A percentile compares a stretch with the other conserved stretches of the same genome.
Conservation (phyloP, 2,888 invertebrate genomes). For the Oscheius sp. region DNA sequence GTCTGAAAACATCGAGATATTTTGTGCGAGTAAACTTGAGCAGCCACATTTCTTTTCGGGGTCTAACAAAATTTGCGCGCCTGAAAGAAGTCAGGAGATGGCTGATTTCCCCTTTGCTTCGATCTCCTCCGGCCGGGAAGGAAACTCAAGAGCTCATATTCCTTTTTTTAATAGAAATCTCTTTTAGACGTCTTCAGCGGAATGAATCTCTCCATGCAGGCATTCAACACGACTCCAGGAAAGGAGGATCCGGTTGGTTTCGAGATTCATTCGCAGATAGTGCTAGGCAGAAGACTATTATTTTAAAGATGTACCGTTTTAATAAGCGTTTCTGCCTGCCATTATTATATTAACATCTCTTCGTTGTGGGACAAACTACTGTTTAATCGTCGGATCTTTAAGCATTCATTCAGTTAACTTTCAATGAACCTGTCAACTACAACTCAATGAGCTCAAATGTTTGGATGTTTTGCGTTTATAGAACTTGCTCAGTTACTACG, state of each 20-base stretch:
- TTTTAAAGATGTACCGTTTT: too few relatives aligned
- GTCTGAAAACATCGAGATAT: neutral
- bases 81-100: slow-evolving; percentile 36
- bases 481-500: too few relatives aligned
- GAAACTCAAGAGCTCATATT: slow-evolving; percentile 7
- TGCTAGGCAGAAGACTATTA: neutral
- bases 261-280: neutral
- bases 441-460: too few relatives aligned
- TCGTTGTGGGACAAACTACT: too few relatives aligned
- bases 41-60: slow-evolving; percentile 20
- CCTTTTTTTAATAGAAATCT: neutral
- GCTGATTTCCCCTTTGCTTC: slow-evolving; percentile 32
- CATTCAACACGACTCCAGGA: slow-evolving; percentile 23
- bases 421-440: too few relatives aligned
- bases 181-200: slow-evolving; percentile 41
- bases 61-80: slow-evolving; percentile 34
- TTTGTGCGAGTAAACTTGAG: neutral
- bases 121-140: slow-evolving; percentile 16
- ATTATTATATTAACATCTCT: too few relatives aligned
- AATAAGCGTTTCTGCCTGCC: too few relatives aligned
- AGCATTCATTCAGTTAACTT: too few relatives aligned
- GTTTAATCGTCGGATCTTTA: too few relatives aligned
- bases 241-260: slow-evolving; percentile 37
- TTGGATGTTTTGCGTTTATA: too few relatives aligned
- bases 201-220: slow-evolving; percentile 44